A percentile compares a stretch with the other conserved stretches of the same genome.
Evolutionary conservation across 2,797 vertebrate genomes (phyloP).

Genomic region (Siniperca obscura): DNA sequence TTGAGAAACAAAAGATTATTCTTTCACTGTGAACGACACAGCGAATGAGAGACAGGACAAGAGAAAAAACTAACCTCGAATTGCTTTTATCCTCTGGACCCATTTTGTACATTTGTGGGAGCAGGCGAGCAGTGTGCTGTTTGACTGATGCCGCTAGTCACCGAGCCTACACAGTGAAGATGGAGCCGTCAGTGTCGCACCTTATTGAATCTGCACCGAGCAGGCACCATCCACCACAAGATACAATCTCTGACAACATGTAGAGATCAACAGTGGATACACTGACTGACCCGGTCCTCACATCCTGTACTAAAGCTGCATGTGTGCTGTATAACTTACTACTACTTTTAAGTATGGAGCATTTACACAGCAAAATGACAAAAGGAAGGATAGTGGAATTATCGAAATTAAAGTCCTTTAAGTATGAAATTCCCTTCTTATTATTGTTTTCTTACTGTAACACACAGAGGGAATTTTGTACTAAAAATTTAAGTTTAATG

Average conservation of each 20-base stretch:
- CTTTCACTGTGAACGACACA: slow-evolving; percentile 31
- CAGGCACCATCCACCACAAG: slow-evolving; percentile 44
- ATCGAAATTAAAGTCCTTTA: neutral
- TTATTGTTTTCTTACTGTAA: neutral
- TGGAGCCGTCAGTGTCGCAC: slow-evolving; percentile 52
- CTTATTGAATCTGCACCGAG: slow-evolving; percentile 58
- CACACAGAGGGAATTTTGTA: neutral
- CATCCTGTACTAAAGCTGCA: neutral
- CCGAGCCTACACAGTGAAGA: slow-evolving; percentile 17
- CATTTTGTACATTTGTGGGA: slow-evolving; percentile 37
- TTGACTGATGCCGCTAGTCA: slow-evolving; percentile 21
- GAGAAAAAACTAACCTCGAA: slow-evolving; percentile 25
- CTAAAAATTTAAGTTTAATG: neutral
- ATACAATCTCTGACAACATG: slow-evolving; percentile 58
- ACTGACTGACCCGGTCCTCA: neutral
- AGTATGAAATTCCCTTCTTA: neutral
- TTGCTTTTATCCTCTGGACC: slow-evolving; percentile 50
- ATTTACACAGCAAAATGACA: neutral
- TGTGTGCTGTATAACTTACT: neutral
- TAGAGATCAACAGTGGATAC: slow-evolving; percentile 1
- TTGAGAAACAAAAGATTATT: slow-evolving; percentile 43
- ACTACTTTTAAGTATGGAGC: neutral
- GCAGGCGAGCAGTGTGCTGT: slow-evolving; percentile 22
- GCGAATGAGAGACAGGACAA: slow-evolving; percentile 12
- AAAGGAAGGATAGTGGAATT: neutral